Evolutionary conservation across 2,797 vertebrate species (phyloP).

Genomic region (Acrossocheilus wenchowensis): DNA sequence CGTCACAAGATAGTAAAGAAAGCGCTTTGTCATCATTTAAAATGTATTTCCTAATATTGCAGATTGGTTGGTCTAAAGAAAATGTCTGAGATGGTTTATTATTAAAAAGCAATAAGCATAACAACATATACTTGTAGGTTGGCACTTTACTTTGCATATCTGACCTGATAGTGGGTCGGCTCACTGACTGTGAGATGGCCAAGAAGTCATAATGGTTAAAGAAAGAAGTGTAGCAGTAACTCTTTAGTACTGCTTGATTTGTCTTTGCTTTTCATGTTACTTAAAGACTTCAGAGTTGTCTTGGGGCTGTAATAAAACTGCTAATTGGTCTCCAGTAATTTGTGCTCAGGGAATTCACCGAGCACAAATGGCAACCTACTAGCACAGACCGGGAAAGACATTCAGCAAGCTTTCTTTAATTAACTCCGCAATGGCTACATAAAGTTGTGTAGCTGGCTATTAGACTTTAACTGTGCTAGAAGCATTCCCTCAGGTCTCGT

Average conservation of each 20-base stretch:
- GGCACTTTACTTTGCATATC: background rate
- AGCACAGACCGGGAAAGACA: background rate
- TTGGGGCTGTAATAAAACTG: background rate
- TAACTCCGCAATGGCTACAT: background rate
- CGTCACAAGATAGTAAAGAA: background rate
- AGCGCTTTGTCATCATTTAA: background rate
- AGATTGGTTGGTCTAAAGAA: background rate
- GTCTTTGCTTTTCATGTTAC: background rate
- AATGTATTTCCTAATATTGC: background rate
- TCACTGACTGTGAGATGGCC: background rate
- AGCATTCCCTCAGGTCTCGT: background rate
- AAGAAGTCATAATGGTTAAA: background rate
- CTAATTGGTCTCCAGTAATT: background rate
- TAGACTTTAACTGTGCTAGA: background rate
- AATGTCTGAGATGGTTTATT: slow-evolving; percentile 7
- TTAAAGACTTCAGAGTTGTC: background rate
- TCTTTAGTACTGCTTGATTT: background rate
- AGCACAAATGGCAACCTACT: background rate
- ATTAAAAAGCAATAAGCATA: slow-evolving; percentile 1
- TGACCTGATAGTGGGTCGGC: background rate
- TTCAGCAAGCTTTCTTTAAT: background rate
- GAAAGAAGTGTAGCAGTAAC: background rate
- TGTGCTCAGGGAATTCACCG: background rate
- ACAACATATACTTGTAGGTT: background rate
- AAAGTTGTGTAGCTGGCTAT: background rate